Evolutionary conservation across 2,113 vertebrate species (phyloP), one percentile per base, ranked within the genome.

Genomic region (Prionailurus bengalensis): DNA sequence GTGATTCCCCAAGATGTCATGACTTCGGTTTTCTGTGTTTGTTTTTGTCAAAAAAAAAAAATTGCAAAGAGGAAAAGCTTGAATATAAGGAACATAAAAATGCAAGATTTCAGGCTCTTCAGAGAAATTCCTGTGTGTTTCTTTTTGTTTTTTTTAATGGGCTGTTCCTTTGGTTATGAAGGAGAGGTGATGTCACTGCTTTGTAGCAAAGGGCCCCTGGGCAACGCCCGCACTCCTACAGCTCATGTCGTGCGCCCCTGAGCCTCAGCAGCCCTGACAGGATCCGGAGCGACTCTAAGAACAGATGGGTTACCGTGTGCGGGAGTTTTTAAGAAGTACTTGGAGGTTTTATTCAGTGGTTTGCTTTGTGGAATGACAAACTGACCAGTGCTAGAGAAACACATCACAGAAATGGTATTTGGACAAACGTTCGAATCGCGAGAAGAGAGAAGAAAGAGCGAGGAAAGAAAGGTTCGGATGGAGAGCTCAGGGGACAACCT

Each of bases 221-320:
- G 9, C 53, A 14, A 53, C 0, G 0, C 55, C 89, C 7, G 4
- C 19, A 2, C 4, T 3, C 2, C 42, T 2, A 12, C 2, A 2
- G 58, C 33, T 25, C 42, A 2, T 58, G 55, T 7, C 33, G 63
- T 31, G 39, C 1, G 2, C 2, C 16, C 5, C 51, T 29, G 42
- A 0, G 15, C 31, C 55, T 17, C 7, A 2, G 51, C 12, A 70
- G 48, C 89, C 36, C 53, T 55, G 15, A 45, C 5, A 5, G 33
- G 29, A 29, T 10, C 1, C 23, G 10, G 0, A 10, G 85, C 14
- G 10, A 39, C 85, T 74, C 15, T 42, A 53, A 36, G 39, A 19
- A 58, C 31, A 27, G 70, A 19, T 3, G 3, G 7, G 1, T 53
- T 7, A 33, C 66, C 1, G 0, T 1, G 42, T 0, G 27, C 1